These are phyloP conservation scores for Vireo griseus DNA, from an alignment of 2,797 vertebrate species.

Conservation along the genomic window DNA sequence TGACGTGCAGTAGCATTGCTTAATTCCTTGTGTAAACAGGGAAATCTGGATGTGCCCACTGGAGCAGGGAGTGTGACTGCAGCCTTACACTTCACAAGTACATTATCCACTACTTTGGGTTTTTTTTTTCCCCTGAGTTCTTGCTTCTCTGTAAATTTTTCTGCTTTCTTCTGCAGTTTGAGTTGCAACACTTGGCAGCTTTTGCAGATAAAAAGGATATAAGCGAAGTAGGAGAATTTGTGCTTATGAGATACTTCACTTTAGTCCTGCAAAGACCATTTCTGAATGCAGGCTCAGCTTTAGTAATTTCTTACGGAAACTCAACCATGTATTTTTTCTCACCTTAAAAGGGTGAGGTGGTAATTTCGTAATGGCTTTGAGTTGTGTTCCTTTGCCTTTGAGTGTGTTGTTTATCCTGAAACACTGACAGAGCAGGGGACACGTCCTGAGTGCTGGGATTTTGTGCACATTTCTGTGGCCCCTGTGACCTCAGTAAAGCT, in stretches of 20 bases:
- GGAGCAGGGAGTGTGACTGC: background rate
- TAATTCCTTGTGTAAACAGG: background rate
- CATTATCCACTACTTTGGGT: fast-evolving
- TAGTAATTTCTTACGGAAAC: background rate
- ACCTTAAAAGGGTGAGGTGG: background rate
- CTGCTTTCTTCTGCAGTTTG: background rate
- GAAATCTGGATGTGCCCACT: background rate
- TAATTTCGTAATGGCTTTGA: background rate
- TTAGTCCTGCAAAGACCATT: background rate
- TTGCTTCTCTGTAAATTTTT: background rate
- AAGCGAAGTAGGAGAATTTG: background rate
- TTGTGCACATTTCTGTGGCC: background rate
- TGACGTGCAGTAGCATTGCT: background rate
- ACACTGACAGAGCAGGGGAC: background rate
- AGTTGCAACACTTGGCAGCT: background rate
- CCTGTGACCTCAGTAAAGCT: background rate
- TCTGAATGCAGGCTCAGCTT: background rate
- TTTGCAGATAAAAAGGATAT: background rate
- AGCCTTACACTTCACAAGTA: background rate
- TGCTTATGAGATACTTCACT: fast-evolving
- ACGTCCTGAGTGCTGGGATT: background rate
- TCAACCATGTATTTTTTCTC: fast-evolving
- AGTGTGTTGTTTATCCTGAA: background rate
- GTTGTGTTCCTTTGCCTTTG: background rate
- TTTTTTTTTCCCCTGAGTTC: background rate